phyloP scores from a whole-genome alignment of 2,888 invertebrate species.

The Drosophila merina region DNA sequence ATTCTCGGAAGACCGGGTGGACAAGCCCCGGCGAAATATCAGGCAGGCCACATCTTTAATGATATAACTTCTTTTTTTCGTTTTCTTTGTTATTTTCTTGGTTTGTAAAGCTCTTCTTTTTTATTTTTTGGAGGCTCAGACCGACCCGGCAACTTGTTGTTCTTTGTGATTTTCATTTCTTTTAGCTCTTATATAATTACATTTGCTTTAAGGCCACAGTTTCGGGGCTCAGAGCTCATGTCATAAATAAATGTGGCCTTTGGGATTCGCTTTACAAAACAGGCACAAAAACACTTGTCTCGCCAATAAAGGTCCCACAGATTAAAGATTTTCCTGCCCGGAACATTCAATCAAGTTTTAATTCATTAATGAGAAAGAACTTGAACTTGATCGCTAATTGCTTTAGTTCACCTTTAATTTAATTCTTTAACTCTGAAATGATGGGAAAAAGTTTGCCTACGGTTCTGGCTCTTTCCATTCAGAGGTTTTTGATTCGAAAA shows the following conservation, averaged over 20 bases:
- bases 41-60: slow-evolving; percentile 65
- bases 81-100: slow-evolving; percentile 34
- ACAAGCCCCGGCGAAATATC: slow-evolving; percentile 66
- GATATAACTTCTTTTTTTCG: slow-evolving; percentile 50
- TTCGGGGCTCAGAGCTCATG: slow-evolving; percentile 70
- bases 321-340: slow-evolving; percentile 14
- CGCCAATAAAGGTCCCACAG: slow-evolving; percentile 29
- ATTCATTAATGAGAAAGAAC: slow-evolving; percentile 35
- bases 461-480: slow-evolving; percentile 2
- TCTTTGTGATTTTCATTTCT: slow-evolving; percentile 44
- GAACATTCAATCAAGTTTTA: slow-evolving; percentile 45
- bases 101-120: slow-evolving; percentile 50
- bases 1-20: slow-evolving; percentile 60
- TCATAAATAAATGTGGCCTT: slow-evolving; percentile 71
- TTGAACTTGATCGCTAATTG: slow-evolving; percentile 18
- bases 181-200: slow-evolving; percentile 71
- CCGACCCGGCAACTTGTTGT: slow-evolving; percentile 51
- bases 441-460: slow-evolving; percentile 10
- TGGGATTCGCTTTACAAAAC: slow-evolving; percentile 29
- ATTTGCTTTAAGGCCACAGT: slow-evolving; percentile 64
- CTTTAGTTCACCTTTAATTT: not conserved
- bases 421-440: not conserved
- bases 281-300: slow-evolving; percentile 41
- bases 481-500: not conserved
- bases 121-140: slow-evolving; percentile 11